These are phyloP conservation scores for Ectemnius lituratus DNA, from an alignment of 2,888 invertebrate genomes.

Conservation along the genomic window DNA sequence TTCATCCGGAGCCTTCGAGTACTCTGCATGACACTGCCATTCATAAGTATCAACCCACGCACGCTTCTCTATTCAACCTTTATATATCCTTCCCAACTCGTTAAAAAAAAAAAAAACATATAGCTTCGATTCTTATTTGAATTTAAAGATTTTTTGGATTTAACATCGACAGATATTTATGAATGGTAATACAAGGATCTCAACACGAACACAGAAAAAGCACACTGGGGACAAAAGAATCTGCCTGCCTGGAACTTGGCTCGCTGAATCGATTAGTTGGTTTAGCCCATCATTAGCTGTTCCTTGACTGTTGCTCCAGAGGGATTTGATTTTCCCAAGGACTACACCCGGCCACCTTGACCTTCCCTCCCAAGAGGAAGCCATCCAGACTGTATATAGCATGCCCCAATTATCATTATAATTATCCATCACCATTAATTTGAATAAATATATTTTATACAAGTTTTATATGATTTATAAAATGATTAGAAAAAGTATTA, in stretches of 20 bases:
- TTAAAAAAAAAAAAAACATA: too few species aligned
- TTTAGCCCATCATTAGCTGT: constrained; percentile 88
- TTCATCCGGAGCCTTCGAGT: constrained; percentile 25
- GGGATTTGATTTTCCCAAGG: constrained; percentile 92
- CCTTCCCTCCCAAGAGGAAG: constrained; percentile 78
- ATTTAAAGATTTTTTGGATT: too few species aligned
- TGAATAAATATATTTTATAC: too few species aligned
- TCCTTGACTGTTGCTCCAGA: constrained; percentile 89
- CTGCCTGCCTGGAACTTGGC: constrained; percentile 82
- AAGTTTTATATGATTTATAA: too few species aligned
- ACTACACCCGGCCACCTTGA: constrained; percentile 87
- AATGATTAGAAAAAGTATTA: too few species aligned
- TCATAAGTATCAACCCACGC: constrained; percentile 7
- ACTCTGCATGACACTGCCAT: constrained; percentile 5
- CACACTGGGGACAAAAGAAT: not conserved
- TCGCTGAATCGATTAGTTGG: constrained; percentile 81
- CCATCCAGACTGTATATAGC: constrained; percentile 74
- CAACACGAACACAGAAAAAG: constrained; percentile 7
- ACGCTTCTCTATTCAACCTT: not conserved
- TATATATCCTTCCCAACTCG: not conserved
- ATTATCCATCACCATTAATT: not conserved
- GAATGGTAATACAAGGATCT: constrained; percentile 24
- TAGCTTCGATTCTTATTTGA: too few species aligned
- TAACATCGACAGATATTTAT: not conserved
- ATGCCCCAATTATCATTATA: constrained; percentile 17